These are phyloP conservation scores for Phaethornis superciliosus DNA, from an alignment of 2,113 vertebrate genomes.

Conservation along the genomic window DNA sequence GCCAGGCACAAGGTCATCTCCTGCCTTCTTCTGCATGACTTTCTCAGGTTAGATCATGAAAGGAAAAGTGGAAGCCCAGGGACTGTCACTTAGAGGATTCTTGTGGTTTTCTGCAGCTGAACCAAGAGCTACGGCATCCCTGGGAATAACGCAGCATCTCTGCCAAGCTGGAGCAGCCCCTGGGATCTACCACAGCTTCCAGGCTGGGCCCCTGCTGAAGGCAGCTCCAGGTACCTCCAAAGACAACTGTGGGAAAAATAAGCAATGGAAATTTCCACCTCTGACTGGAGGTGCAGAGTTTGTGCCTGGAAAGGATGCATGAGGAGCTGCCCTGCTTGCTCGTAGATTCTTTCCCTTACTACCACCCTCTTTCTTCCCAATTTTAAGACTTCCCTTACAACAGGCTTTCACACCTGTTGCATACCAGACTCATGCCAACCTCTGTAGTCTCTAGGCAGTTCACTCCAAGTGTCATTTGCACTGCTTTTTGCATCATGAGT, in stretches of 20 bases:
- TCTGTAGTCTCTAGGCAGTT: background rate
- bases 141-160: background rate
- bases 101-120: background rate
- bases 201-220: background rate
- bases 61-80: background rate
- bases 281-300: background rate
- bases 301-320: rapidly evolving
- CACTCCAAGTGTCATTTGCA: background rate
- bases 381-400: background rate
- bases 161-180: background rate
- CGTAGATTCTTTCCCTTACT: background rate
- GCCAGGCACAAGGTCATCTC: background rate
- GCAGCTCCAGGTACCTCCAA: background rate
- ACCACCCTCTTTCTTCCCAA: background rate
- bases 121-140: background rate
- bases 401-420: background rate
- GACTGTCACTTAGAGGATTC: background rate
- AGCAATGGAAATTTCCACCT: background rate
- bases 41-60: background rate
- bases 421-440: background rate
- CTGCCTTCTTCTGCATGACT: background rate
- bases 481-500: background rate
- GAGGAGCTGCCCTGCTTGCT: background rate
- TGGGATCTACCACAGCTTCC: background rate
- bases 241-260: background rate